Percentiles rank a stretch among this genome's conserved stretches.
phyloP scores from a whole-genome alignment of 2,797 vertebrate species.

The Leptodactylus fallax region DNA sequence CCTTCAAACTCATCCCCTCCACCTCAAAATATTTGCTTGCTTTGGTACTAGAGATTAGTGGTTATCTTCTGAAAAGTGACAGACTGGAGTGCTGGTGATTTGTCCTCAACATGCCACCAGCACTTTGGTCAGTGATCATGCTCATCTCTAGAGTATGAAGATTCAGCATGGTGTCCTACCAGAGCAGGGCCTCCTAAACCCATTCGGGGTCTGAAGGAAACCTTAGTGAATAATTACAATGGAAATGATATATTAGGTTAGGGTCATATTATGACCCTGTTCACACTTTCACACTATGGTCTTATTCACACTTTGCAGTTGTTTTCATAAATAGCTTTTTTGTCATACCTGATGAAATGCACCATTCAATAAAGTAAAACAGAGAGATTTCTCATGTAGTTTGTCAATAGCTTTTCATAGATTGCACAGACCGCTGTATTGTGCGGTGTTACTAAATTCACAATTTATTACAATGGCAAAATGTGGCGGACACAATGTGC shows the following conservation, averaged over 20 bases:
- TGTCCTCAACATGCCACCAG: not conserved
- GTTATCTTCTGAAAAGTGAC: not conserved
- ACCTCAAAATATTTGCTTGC: not conserved
- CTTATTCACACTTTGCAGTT: too few relatives aligned
- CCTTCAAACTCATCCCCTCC: too few relatives aligned
- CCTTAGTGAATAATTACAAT: not conserved
- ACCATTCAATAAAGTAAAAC: too few relatives aligned
- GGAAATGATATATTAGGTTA: not conserved
- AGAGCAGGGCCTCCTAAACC: not conserved
- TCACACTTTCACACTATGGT: too few relatives aligned
- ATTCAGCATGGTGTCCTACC: not conserved
- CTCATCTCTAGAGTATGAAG: not conserved
- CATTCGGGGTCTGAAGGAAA: not conserved
- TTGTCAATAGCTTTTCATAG: too few relatives aligned
- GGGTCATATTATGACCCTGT: slow-evolving; percentile 47
- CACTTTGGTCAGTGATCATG: too few relatives aligned
- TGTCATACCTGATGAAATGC: too few relatives aligned
- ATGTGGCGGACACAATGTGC: not conserved
- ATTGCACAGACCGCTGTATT: too few relatives aligned
- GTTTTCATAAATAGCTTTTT: too few relatives aligned
- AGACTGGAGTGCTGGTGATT: too few relatives aligned
- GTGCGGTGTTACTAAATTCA: slow-evolving; percentile 4
- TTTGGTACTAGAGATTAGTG: not conserved
- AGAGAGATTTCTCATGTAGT: too few relatives aligned
- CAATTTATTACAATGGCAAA: slow-evolving; percentile 49